These are phyloP conservation scores for Rallus limicola DNA, from an alignment of 2,113 vertebrate genomes.

Conservation along the genomic window DNA sequence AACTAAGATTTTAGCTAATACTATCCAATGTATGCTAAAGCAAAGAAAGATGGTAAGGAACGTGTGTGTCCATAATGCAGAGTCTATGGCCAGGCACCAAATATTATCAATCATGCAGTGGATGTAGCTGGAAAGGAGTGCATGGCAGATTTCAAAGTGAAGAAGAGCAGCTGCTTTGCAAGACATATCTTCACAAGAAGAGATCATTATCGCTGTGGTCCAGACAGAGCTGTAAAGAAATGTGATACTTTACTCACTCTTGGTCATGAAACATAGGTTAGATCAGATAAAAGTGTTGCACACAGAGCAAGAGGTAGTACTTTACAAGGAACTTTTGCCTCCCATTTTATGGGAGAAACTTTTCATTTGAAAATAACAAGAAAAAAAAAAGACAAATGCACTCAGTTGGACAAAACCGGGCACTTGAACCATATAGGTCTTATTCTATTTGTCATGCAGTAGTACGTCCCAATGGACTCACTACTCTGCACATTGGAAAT, in stretches of 20 bases:
- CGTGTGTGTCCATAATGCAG: background rate
- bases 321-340: background rate
- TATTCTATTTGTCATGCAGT: background rate
- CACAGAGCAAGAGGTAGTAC: background rate
- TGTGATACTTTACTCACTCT: slow-evolving; percentile 4
- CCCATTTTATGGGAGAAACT: background rate
- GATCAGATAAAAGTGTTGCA: slow-evolving; percentile 26
- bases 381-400: background rate
- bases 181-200: background rate
- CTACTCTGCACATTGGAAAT: background rate
- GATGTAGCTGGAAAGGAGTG: background rate
- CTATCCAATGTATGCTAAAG: background rate
- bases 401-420: background rate
- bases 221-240: slow-evolving; percentile 29
- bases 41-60: background rate
- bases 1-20: background rate
- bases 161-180: background rate
- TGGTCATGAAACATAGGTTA: background rate
- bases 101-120: background rate
- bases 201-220: slow-evolving; percentile 41
- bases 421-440: background rate
- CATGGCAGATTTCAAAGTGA: background rate
- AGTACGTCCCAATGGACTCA: background rate
- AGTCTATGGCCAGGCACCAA: background rate
- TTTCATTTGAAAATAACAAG: background rate